Evolutionary conservation across 2,113 vertebrate genomes (phyloP), one percentile per base, ranked within the genome.

Genomic region (Nyctereutes procyonoides): DNA sequence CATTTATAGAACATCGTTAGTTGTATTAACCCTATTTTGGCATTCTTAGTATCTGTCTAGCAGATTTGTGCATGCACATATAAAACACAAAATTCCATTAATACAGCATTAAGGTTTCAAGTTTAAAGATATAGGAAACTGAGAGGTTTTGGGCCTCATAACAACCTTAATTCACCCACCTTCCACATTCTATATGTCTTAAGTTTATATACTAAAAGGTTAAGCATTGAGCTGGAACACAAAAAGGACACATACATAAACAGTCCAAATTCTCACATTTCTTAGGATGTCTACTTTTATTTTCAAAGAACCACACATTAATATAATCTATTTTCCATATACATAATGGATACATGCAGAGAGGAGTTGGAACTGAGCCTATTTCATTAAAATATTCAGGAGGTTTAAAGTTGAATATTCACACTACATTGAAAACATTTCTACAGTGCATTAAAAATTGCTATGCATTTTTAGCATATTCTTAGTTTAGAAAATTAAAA

Each of bases 81-180:
- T 80, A 86, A 96, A 87, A 90, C 65, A 83, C 26, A 81, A 81
- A 94, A 86, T 85, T 93, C 81, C 93, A 89, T 83, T 96, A 92
- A 88, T 53, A 87, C 15, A 9, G 82, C 91, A 92, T 38, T 86
- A 89, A 73, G 43, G 56, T 93, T 95, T 97, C 73, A 91, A 65
- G 80, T 93, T 93, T 95, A 93, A 97, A 93, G 83, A 88, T 51
- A 48, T 10, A 26, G 69, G 79, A 90, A 93, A 96, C 16, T 43
- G 67, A 80, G 43, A 92, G 67, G 56, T 90, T 92, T 93, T 10
- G 22, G 60, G 11, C 19, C 48, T 91, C 86, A 14, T 62, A 90
- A 89, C 62, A 83, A 84, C 65, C 63, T 88, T 94, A 96, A 95
- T 38, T 88, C 58, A 51, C 0, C 22, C 5, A 32, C 14, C 89